phyloP scores from a whole-genome alignment of 2,113 vertebrate genomes.

The Poeciliopsis prolifica region DNA sequence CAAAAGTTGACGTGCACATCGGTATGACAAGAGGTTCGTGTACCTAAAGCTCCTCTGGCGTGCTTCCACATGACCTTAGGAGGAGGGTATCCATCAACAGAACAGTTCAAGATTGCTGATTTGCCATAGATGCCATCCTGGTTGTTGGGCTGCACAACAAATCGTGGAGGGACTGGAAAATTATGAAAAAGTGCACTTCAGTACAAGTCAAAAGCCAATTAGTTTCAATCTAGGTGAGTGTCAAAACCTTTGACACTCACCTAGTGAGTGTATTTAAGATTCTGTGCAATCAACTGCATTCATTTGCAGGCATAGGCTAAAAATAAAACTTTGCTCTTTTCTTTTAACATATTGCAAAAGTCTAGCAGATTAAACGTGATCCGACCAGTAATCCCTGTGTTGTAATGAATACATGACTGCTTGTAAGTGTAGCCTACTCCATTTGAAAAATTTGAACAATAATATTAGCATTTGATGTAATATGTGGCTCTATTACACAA shows the following conservation, averaged over 20 bases:
- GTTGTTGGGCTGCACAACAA: constrained; percentile 98
- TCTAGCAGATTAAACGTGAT: not conserved
- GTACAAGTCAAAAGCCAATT: not conserved
- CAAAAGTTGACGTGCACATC: constrained; percentile 7
- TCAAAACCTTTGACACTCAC: not conserved
- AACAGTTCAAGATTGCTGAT: constrained; percentile 95
- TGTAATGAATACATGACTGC: not conserved
- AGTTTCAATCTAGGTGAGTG: no score
- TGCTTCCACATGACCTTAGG: constrained; percentile 99
- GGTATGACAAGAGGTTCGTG: constrained; percentile 27
- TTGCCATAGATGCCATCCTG: constrained; percentile 98
- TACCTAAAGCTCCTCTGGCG: constrained; percentile 86
- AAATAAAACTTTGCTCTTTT: not conserved
- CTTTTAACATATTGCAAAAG: not conserved
- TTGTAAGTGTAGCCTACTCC: not conserved
- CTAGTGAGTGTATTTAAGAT: not conserved
- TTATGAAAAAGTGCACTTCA: not conserved
- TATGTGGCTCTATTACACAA: not conserved
- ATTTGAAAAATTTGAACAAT: not conserved
- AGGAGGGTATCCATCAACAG: constrained; percentile 95
- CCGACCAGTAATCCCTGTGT: no score
- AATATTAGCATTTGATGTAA: no score
- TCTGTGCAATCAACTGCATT: not conserved
- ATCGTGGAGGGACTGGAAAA: constrained; percentile 91
- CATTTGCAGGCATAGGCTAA: not conserved